Base-by-base conservation (phyloP, 2,113 vertebrate genomes). In the Gymnocephalus cernua region DNA sequence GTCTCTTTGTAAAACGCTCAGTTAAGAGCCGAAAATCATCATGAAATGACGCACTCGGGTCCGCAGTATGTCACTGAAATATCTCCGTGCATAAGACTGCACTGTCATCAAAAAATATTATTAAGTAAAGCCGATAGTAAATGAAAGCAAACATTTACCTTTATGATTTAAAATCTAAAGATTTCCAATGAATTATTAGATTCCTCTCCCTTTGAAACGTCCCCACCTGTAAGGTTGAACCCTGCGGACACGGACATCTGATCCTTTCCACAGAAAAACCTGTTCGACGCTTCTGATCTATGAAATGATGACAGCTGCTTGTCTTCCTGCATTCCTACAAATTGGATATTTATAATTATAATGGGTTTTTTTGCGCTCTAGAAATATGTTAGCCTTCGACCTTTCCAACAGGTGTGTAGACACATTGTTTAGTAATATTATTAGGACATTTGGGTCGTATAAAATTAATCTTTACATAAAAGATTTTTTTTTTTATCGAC, bases 241-340 rank as follows among this genome's bases (percentile, higher is more conserved):
- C 66, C 35, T 38, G 69, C 70, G 23, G 72, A 76, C 77, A 29
- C 1, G 70, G 88, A 90, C 82, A 88, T 79, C 67, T 82, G 85
- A 89, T 88, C 72, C 69, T 74, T 61, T 75, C 16, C 80, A 53
- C 32, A 41, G 18, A 58, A 74, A 71, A 83, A 78, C 35, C 51
- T 27, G 79, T 41, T 59, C 51, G 65, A 74, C 41, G 68, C 80
- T 75, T 76, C 25, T 74, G 63, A 84, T 79, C 88, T 90, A 66
- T 88, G 57, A 77, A 88, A 90, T 13, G 67, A 84, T 79, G 77
- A 80, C 82, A 72, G 75, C 68, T 78, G 68, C 35, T 86, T 48
- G 53, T 27, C 32, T 73, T 78, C 25, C 25, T 54, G 51, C 53
- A 51, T 75, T 82, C 25, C 3, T 11, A 45, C 59, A 76, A 77